phyloP scores from a whole-genome alignment of 1,140 invertebrate species.

The Conus betulinus region DNA sequence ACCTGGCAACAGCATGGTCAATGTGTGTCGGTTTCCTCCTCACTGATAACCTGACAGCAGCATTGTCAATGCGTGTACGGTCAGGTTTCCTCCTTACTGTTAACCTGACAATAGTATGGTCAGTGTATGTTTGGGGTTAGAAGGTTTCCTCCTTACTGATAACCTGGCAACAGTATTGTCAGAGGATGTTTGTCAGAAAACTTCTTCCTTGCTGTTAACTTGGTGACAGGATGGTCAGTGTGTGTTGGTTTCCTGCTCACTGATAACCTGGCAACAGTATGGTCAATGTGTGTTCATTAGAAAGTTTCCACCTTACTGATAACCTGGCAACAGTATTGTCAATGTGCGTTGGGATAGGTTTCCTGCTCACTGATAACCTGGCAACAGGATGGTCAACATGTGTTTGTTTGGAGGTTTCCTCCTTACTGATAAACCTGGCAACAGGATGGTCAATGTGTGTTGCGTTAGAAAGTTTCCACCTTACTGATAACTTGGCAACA shows the following conservation, averaged over 20 bases:
- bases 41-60: slow-evolving; percentile 91
- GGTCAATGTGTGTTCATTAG: no score
- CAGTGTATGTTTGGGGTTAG: background rate
- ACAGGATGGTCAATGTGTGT: background rate
- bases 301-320: no score
- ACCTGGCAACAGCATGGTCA: no score
- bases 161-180: slow-evolving; percentile 78
- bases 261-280: background rate
- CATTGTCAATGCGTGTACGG: slow-evolving; percentile 99
- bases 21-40: slow-evolving; percentile 87
- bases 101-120: slow-evolving; percentile 81
- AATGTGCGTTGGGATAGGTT: slow-evolving; percentile 75
- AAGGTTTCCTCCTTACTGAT: slow-evolving; percentile 70
- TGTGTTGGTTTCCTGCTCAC: background rate
- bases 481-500: slow-evolving; percentile 81
- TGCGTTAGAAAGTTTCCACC: background rate
- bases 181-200: background rate
- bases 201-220: slow-evolving; percentile 80
- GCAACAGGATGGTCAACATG: slow-evolving; percentile 97
- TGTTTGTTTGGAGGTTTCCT: slow-evolving; percentile 92
- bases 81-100: slow-evolving; percentile 83
- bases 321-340: no score
- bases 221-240: slow-evolving; percentile 57
- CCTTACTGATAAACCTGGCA: slow-evolving; percentile 86
- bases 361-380: slow-evolving; percentile 93